Conservation (phyloP, 2,888 invertebrate species). For the Cephus sareptanus region DNA sequence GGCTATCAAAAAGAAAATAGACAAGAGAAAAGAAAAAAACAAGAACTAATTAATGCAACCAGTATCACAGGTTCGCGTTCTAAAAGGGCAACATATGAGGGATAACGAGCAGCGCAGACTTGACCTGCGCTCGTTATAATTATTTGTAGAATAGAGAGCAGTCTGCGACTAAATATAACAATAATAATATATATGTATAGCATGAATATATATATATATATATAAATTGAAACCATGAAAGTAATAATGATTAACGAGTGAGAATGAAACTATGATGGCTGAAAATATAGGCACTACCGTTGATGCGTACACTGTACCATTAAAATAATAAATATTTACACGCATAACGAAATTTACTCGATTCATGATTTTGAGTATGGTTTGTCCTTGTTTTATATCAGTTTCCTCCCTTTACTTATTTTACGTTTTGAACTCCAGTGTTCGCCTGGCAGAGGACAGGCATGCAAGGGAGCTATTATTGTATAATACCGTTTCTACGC, state of each 20-base stretch:
- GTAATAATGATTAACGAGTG: slow-evolving; percentile 14
- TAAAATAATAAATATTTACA: slow-evolving; percentile 42
- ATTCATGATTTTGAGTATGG: not conserved
- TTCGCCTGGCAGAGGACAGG: not conserved
- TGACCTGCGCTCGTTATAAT: slow-evolving; percentile 7
- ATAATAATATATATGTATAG: slow-evolving; percentile 15
- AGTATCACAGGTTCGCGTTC: not conserved
- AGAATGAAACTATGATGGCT: not conserved
- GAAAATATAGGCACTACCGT: slow-evolving; percentile 4
- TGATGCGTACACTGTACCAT: not conserved
- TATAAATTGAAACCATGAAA: slow-evolving; percentile 15
- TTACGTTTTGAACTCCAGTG: not conserved
- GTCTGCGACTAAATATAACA: slow-evolving; percentile 13
- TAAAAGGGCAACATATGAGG: not conserved
- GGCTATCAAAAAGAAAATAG: not conserved
- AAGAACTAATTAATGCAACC: not conserved
- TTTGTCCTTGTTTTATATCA: not conserved
- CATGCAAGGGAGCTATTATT: not conserved
- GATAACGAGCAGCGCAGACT: not conserved
- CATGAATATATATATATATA: slow-evolving; percentile 3
- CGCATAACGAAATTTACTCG: slow-evolving; percentile 34
- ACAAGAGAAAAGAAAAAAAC: not conserved
- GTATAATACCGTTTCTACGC: not conserved
- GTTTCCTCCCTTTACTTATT: not conserved
- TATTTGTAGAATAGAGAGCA: slow-evolving; percentile 8